phyloP scores from a whole-genome alignment of 2,113 vertebrate genomes.

The Coracopsis vasa region DNA sequence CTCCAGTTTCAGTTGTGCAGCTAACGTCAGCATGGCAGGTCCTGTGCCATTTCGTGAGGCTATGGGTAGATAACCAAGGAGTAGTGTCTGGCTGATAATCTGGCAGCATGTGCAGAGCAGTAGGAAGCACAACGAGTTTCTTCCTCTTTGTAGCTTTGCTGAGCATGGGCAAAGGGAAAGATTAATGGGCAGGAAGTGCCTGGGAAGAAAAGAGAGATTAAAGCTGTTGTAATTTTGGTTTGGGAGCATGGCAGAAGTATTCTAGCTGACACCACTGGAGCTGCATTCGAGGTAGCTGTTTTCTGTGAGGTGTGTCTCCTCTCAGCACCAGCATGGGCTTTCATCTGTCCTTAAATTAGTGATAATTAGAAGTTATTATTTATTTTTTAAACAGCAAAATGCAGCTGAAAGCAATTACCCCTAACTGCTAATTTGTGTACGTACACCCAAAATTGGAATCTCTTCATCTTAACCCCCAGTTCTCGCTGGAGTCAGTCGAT shows the following conservation, averaged over 20 bases:
- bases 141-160: neutral
- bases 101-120: neutral
- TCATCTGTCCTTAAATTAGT: constrained; percentile 51
- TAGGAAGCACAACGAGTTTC: neutral
- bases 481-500: neutral
- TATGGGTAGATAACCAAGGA: neutral
- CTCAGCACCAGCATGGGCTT: constrained; percentile 11
- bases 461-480: constrained; percentile 15
- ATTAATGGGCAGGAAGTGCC: constrained; percentile 28
- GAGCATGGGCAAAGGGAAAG: neutral
- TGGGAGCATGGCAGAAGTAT: neutral
- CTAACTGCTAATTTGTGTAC: constrained; percentile 46
- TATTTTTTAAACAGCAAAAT: constrained; percentile 15
- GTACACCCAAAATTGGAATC: constrained; percentile 1
- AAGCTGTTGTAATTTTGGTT: constrained; percentile 37
- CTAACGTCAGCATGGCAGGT: neutral
- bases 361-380: constrained; percentile 41
- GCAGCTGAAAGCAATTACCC: constrained; percentile 60
- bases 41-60: fast-evolving
- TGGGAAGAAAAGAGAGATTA: constrained; percentile 26
- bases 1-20: neutral
- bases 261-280: neutral
- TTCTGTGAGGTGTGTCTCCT: constrained; percentile 21
- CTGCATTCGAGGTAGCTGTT: constrained; percentile 24
- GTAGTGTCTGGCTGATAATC: neutral